A percentile compares a stretch with the other conserved stretches of the same genome.
Evolutionary conservation across 2,797 vertebrate genomes (phyloP).

Genomic region (Lepidocolaptes lacrymiger): DNA sequence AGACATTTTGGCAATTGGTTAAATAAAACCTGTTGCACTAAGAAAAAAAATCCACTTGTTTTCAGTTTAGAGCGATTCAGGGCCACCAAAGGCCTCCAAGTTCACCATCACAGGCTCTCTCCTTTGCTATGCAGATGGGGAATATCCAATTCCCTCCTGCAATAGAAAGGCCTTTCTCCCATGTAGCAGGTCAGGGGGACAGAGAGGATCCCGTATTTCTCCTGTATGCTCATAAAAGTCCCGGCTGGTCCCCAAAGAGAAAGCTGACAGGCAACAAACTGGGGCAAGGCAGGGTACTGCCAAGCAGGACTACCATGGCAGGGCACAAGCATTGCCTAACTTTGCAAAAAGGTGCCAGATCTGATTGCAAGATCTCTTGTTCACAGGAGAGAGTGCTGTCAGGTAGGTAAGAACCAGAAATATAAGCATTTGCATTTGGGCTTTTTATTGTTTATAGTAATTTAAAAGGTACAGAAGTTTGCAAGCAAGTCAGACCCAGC

Average conservation of each 20-base stretch:
- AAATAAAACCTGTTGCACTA: neutral
- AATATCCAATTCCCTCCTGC: neutral
- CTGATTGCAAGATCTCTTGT: neutral
- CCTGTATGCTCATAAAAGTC: neutral
- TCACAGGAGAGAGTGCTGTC: neutral
- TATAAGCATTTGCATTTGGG: neutral
- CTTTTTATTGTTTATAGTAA: neutral
- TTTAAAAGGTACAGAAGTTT: constrained; percentile 38
- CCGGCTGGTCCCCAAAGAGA: neutral
- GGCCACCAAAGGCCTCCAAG: neutral
- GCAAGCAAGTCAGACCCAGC: neutral
- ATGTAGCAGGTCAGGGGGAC: rapidly evolving
- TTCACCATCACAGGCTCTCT: neutral
- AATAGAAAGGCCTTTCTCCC: neutral
- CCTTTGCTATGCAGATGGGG: neutral
- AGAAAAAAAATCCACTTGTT: neutral
- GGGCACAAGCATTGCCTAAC: neutral
- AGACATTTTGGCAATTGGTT: neutral
- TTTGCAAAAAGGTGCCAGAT: neutral
- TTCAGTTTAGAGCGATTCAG: neutral
- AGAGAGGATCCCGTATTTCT: neutral
- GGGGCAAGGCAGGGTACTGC: neutral
- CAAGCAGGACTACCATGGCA: neutral
- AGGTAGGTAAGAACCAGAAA: neutral
- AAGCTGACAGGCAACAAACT: neutral